Evolutionary conservation across 2,113 vertebrate species (phyloP), one percentile per base, ranked within the genome.

Genomic region (Apus apus): DNA sequence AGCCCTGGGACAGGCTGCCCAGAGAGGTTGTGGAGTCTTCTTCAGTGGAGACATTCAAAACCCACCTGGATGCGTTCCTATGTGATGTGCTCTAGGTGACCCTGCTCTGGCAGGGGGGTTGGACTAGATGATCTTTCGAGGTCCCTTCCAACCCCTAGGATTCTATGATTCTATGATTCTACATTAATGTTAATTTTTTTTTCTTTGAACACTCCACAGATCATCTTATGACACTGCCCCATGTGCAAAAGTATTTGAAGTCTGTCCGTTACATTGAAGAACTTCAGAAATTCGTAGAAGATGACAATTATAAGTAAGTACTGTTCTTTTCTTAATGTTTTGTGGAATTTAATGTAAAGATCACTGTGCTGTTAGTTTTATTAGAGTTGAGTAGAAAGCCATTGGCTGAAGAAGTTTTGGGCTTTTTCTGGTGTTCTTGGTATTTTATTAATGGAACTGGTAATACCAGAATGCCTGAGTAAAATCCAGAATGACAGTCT

Each of bases 231-330:
- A 99, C 97, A 11, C 97, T 99, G 56, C 99, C 99, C 34, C 99
- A 99, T 11, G 98, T 99, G 86, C 99, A 99, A 94, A 99, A 99
- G 95, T 99, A 99, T 95, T 97, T 99, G 95, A 98, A 99, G 97
- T 99, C 99, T 4, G 99, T 99, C 4, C 99, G 98, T 82, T 99
- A 99, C 97, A 99, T 99, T 23, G 99, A 99, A 87, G 99, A 99
- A 91, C 98, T 99, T 64, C 99, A 99, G 95, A 99, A 99, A 96
- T 99, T 99, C 92, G 99, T 99, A 61, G 99, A 99, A 96, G 99
- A 99, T 5, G 99, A 99, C 97, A 99, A 99, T 97, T 99, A 99
- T 96, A 99, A 99, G 99, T 99, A 97, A 98, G 99, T 98, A 54
- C 22, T 57, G 5, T 56, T 77, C 11, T 65, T 85, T 80, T 43